These are phyloP conservation scores for Cheilosia pagana DNA, from an alignment of 2,888 invertebrate species.

Conservation along the genomic window DNA sequence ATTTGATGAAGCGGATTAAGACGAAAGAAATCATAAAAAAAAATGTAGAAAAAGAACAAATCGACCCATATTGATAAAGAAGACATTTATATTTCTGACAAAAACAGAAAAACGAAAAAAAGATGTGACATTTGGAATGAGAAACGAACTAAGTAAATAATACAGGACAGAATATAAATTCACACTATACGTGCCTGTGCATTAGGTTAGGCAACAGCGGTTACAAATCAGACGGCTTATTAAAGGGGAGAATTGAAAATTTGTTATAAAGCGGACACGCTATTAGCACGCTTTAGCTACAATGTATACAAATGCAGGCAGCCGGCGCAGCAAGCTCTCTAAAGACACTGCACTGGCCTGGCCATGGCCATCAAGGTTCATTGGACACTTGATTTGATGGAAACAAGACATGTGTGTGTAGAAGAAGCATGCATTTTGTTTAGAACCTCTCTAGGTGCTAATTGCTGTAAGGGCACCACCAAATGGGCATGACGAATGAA, in stretches of 20 bases:
- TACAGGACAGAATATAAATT: neutral
- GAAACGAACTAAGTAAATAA: neutral
- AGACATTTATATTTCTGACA: slow-evolving; percentile 29
- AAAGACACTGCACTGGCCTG: too few species aligned
- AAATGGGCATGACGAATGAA: slow-evolving; percentile 38
- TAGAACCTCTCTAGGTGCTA: slow-evolving; percentile 25
- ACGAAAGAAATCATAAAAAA: slow-evolving; percentile 8
- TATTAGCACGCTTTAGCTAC: slow-evolving; percentile 5
- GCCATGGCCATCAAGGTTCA: neutral
- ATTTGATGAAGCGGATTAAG: slow-evolving; percentile 55
- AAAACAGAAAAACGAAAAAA: neutral
- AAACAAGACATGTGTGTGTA: neutral
- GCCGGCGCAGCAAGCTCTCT: too few species aligned
- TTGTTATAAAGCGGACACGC: neutral
- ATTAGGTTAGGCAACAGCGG: neutral
- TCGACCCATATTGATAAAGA: slow-evolving; percentile 57
- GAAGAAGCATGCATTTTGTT: slow-evolving; percentile 13
- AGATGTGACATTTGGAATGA: neutral
- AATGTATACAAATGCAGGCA: too few species aligned
- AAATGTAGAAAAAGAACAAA: slow-evolving; percentile 24
- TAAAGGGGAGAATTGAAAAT: neutral
- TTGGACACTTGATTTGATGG: slow-evolving; percentile 9
- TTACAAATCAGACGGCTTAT: neutral
- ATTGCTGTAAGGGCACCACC: slow-evolving; percentile 22
- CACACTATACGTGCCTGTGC: neutral